Base-by-base conservation (phyloP, 2,888 invertebrate genomes). In the Dryadula phaetusa region DNA sequence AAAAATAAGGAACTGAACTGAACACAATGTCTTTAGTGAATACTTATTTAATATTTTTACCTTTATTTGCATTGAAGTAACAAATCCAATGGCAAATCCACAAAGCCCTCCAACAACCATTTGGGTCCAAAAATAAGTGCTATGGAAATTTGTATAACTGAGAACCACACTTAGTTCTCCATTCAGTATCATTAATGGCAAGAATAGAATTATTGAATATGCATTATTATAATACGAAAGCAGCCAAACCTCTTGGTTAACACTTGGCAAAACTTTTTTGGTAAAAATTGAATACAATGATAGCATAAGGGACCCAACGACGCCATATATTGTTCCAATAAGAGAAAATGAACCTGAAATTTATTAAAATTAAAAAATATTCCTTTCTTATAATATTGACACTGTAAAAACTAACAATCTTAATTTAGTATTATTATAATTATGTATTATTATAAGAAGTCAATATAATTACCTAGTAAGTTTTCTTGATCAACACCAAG, bases 401-500 rank as follows among this genome's bases (percentile, higher is more conserved):
- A 56, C 0, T 22, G 18, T 18, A 14, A 7, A 44, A 25, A 49
- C 4, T 3, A 25, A 25, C 12, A 49, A 28, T n/a, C 6, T 7
- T 32, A 28, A 4, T 28, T 32, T n/a, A n/a, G n/a, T n/a, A n/a
- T n/a, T n/a, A n/a, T n/a, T n/a, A n/a, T n/a, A n/a, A n/a, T n/a
- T n/a, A n/a, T n/a, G n/a, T n/a, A n/a, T n/a, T n/a, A n/a, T n/a
- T n/a, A n/a, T 22, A 49, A n/a, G 20, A 37, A 34, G 0, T 56
- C 14, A 3, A 37, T 37, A 14, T 37, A 61, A 72, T 81, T 90
- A 96, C 97, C 98, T 79, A 96, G 93, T 18, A 96, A 88, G 79
- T 95, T 96, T 89, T 99, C 99, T 89, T 99, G 99, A 86, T 99
- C 98, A 0, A 99, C 98, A 1, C 99, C 99, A 44, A 99, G 92